Percentiles rank a stretch among this genome's conserved stretches.
Evolutionary conservation across 2,797 vertebrate species (phyloP).

Genomic region (Botia almorhae): DNA sequence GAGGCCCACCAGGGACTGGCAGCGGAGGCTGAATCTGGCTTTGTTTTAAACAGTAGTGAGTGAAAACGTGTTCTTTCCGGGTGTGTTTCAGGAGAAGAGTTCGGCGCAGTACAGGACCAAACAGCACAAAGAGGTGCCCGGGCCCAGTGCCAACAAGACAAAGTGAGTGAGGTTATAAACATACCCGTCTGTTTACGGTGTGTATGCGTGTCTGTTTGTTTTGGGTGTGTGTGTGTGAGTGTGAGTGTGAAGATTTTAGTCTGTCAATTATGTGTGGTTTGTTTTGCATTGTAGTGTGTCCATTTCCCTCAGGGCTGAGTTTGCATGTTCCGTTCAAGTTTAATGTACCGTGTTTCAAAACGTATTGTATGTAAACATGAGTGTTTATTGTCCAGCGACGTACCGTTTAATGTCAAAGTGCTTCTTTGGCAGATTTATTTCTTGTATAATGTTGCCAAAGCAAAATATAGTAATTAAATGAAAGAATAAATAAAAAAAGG

Average conservation of each 20-base stretch:
- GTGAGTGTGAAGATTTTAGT: constrained; percentile 1
- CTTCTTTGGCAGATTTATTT: background rate
- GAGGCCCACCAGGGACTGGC: background rate
- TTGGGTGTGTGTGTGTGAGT: constrained; percentile 30
- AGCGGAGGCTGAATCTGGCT: constrained; percentile 35
- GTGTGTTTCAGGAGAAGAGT: constrained; percentile 92
- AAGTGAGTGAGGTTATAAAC: constrained; percentile 70
- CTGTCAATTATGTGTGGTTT: constrained; percentile 26
- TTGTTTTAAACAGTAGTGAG: constrained; percentile 14
- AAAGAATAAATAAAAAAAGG: too few relatives aligned
- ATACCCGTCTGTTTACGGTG: constrained; percentile 14
- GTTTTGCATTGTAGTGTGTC: background rate
- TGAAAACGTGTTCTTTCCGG: constrained; percentile 19
- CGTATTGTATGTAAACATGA: constrained; percentile 24
- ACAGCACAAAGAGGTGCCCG: constrained; percentile 76
- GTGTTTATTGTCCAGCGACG: background rate
- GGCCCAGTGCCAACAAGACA: constrained; percentile 74
- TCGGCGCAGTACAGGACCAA: constrained; percentile 81
- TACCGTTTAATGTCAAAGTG: background rate
- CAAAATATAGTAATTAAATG: too few relatives aligned
- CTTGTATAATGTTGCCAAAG: background rate
- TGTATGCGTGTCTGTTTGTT: constrained; percentile 37
- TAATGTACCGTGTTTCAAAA: constrained; percentile 13
- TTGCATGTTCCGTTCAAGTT: background rate
- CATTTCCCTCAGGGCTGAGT: constrained; percentile 11